Base-by-base conservation (phyloP, 2,888 invertebrate species). In the Troides helena region DNA sequence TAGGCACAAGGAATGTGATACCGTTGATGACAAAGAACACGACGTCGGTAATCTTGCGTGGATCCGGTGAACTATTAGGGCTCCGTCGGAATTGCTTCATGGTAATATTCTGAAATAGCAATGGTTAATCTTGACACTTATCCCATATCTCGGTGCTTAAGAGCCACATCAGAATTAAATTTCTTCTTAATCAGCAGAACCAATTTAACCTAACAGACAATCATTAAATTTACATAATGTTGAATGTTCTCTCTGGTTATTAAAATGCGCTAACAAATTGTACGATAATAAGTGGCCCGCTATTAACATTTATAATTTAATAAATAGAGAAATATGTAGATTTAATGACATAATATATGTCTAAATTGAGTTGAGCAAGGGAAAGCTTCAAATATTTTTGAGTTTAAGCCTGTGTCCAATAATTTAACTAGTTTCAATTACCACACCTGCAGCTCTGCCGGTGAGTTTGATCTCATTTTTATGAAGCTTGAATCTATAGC, bases 1-100 rank as follows among this genome's bases (percentile, higher is more conserved):
- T 10, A 18, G 85, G 74, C 72, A 94, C 82, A 2, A 83, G 18
- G 63, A 75, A 81, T 65, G 78, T 61, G 39, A 65, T 43, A 7
- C 39, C 65, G 43, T 61, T 61, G 36, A 65, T 25, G n/a, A 43
- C 17, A 23, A 68, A 68, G 68, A 68, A 68, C 14, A 59, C 4
- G 0, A 63, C 30, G 63, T 68, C 68, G 17, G 57, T 56, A n/a
- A 67, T n/a, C 7, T 14, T 39, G 7, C 62, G 62, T 3, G 53
- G 25, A 14, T 18, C 12, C 21, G 18, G 12, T 7, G 25, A 12
- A 25, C 18, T 14, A 5, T 18, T 6, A 5, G 17, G 36, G 7
- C 25, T 63, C 8, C 53, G 17, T 10, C 94, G 94, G 74, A 95
- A 94, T 79, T 94, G 93, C 85, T 94, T 93, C 2, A 93, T 69